These are phyloP conservation scores for Oreotrochilus melanogaster DNA, from an alignment of 2,113 vertebrate species.

Conservation along the genomic window DNA sequence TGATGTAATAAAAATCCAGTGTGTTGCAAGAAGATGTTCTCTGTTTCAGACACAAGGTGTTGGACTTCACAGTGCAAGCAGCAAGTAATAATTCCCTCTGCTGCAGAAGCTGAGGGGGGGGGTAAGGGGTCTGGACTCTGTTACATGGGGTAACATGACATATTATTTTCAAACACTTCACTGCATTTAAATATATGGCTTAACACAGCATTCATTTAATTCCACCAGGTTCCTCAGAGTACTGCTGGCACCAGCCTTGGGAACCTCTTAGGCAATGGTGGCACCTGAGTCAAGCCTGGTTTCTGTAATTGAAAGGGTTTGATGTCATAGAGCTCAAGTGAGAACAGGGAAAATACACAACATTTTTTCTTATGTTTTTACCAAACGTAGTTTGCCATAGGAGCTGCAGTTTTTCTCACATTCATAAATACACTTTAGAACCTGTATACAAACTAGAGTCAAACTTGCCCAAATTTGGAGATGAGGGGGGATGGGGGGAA, in stretches of 20 bases:
- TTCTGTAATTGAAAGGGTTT: not conserved
- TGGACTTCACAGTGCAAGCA: not conserved
- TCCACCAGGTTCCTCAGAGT: not conserved
- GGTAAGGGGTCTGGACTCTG: not conserved
- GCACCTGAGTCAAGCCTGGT: not conserved
- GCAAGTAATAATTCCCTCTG: not conserved
- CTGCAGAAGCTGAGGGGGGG: not conserved
- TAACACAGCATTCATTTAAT: not conserved
- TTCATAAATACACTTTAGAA: not conserved
- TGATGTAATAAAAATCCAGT: not conserved
- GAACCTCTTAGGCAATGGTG: not conserved
- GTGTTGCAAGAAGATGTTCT: not conserved
- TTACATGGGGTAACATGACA: not conserved
- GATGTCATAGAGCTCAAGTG: not conserved
- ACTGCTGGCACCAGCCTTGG: not conserved
- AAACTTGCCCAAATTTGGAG: not conserved
- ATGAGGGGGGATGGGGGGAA: rapidly evolving
- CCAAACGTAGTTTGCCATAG: not conserved
- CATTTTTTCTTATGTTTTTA: not conserved
- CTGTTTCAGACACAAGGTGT: not conserved
- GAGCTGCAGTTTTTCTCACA: not conserved
- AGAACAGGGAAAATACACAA: not conserved
- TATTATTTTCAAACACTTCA: not conserved
- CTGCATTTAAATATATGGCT: not conserved
- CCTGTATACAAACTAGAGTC: not conserved